Conservation (phyloP, 2,797 vertebrate species). For the Xyrichtys novacula region DNA sequence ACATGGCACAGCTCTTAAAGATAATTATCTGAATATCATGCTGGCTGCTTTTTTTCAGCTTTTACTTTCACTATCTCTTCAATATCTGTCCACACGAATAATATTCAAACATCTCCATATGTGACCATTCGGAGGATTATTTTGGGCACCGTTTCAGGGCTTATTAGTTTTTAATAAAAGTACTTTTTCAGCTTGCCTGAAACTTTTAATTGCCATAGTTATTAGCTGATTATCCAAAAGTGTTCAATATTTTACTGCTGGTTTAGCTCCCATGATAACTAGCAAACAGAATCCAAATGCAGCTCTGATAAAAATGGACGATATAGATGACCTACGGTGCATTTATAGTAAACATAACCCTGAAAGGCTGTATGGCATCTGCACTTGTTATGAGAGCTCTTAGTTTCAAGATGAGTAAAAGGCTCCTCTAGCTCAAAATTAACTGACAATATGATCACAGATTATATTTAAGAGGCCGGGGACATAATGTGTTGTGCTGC, state of each 20-base stretch:
- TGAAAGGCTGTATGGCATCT: not conserved
- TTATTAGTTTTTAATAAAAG: not conserved
- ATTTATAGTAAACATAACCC: too few species aligned
- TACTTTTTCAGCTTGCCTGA: not conserved
- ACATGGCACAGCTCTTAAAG: not conserved
- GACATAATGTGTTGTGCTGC: not conserved
- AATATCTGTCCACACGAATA: too few species aligned
- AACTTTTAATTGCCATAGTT: not conserved
- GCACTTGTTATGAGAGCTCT: not conserved
- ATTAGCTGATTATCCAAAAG: not conserved
- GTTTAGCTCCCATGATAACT: constrained; percentile 5
- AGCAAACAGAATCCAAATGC: not conserved
- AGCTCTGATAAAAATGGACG: not conserved
- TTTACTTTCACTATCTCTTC: not conserved
- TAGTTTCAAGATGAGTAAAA: not conserved
- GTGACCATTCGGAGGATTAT: not conserved
- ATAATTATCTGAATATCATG: not conserved
- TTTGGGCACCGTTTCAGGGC: not conserved
- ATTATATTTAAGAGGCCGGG: not conserved
- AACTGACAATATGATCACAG: not conserved
- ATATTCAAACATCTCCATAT: too few species aligned
- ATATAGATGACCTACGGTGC: not conserved
- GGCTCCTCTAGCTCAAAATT: not conserved
- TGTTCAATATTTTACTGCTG: not conserved
- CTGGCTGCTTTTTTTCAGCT: not conserved